Percentiles rank a stretch among this genome's conserved stretches.
These are phyloP conservation scores for Cotesia congregata DNA, from an alignment of 2,888 invertebrate species.

Conservation along the genomic window DNA sequence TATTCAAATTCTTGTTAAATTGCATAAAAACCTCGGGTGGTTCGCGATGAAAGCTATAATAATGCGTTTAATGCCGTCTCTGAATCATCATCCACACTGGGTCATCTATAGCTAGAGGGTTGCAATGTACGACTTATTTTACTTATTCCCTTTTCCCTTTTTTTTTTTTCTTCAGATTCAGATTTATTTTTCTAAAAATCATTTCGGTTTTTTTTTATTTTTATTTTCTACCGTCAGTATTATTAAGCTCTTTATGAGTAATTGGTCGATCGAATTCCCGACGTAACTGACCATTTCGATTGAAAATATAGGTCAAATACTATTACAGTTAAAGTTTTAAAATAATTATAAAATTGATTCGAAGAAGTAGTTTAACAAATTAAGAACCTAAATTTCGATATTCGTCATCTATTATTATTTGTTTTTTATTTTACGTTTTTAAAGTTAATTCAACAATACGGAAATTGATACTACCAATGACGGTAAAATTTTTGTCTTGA, in stretches of 20 bases:
- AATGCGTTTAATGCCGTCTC: slow-evolving; percentile 36
- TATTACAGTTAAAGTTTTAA: slow-evolving; percentile 1
- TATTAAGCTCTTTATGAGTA: neutral
- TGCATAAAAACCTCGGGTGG: slow-evolving; percentile 59
- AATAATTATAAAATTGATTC: slow-evolving; percentile 23
- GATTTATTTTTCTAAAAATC: neutral
- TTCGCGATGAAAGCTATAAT: slow-evolving; percentile 50
- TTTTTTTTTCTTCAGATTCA: slow-evolving; percentile 18
- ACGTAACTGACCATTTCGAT: neutral
- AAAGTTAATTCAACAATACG: slow-evolving; percentile 25
- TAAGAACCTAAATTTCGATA: slow-evolving; percentile 27
- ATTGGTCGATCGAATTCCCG: neutral
- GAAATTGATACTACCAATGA: slow-evolving; percentile 29
- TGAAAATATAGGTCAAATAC: neutral
- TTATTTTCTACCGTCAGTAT: neutral
- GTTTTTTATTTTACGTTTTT: neutral
- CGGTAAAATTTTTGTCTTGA: neutral
- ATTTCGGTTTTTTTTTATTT: slow-evolving; percentile 14
- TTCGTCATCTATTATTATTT: slow-evolving; percentile 20
- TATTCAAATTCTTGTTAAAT: slow-evolving; percentile 70
- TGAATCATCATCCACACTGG: slow-evolving; percentile 52
- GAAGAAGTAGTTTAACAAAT: slow-evolving; percentile 32
- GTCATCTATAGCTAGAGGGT: slow-evolving; percentile 59
- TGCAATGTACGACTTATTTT: slow-evolving; percentile 39
- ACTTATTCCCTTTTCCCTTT: slow-evolving; percentile 37